A percentile compares a stretch with the other conserved stretches of the same genome.
These are phyloP conservation scores for Coreius guichenoti DNA, from an alignment of 2,797 vertebrate genomes.

Conservation along the genomic window DNA sequence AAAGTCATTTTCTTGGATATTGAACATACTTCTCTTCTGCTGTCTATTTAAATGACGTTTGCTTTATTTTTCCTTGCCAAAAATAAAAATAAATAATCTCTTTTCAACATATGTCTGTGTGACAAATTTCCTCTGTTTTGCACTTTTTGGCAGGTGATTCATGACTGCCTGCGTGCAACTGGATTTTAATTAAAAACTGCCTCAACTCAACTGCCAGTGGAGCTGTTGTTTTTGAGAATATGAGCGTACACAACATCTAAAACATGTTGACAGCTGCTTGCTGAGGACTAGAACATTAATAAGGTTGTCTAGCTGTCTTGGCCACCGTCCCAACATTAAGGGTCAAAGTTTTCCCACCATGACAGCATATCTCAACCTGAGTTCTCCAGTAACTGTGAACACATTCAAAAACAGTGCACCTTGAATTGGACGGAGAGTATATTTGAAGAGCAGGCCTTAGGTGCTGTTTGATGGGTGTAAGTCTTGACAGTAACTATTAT, in stretches of 20 bases:
- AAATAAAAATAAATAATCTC: constrained; percentile 25
- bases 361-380: constrained; percentile 40
- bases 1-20: background rate
- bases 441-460: constrained; percentile 31
- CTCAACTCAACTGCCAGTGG: constrained; percentile 15
- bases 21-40: background rate
- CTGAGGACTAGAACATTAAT: constrained; percentile 44
- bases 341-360: constrained; percentile 10
- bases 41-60: background rate
- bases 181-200: constrained; percentile 50
- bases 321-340: constrained; percentile 9
- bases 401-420: constrained; percentile 30
- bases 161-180: constrained; percentile 33
- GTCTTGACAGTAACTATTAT: constrained; percentile 42
- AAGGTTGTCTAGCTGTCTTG: constrained; percentile 41
- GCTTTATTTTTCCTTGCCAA: constrained; percentile 1
- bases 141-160: constrained; percentile 51
- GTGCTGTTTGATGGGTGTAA: constrained; percentile 41
- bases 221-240: constrained; percentile 42
- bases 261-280: constrained; percentile 40
- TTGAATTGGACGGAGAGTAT: constrained; percentile 40
- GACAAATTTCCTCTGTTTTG: constrained; percentile 29
- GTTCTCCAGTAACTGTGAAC: background rate
- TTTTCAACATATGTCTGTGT: constrained; percentile 4
- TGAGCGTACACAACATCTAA: constrained; percentile 39